Conservation (phyloP, 2,113 vertebrate genomes). For the Planiliza haematocheilus region DNA sequence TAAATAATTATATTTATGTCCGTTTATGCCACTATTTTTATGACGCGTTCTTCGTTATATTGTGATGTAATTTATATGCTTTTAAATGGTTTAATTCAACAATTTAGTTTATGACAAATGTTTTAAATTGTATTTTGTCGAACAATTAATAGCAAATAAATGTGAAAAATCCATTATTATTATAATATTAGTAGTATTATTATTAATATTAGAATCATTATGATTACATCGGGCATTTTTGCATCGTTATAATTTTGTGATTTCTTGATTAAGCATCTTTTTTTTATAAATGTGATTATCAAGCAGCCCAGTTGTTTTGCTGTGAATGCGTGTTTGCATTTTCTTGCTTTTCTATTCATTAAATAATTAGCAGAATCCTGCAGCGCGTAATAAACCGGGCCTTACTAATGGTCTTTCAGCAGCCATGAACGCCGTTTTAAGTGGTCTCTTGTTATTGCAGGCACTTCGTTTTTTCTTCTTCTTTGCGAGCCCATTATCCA, state of each 20-base stretch:
- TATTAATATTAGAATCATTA: not conserved
- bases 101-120: not conserved
- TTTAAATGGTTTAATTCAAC: not conserved
- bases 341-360: slow-evolving; percentile 24
- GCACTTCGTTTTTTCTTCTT: slow-evolving; percentile 18
- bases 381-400: slow-evolving; percentile 35
- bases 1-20: no score
- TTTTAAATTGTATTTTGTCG: not conserved
- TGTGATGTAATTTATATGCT: no score
- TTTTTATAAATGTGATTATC: not conserved
- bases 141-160: not conserved
- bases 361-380: slow-evolving; percentile 38
- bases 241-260: not conserved
- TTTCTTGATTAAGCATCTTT: not conserved
- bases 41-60: no score
- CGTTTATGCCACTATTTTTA: no score
- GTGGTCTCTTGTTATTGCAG: slow-evolving; percentile 34
- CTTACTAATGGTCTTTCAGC: slow-evolving; percentile 47
- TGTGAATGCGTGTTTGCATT: not conserved
- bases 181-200: not conserved
- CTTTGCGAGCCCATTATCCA: slow-evolving; percentile 41
- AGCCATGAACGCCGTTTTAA: slow-evolving; percentile 38
- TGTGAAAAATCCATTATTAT: no score
- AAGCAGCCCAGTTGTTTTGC: not conserved
- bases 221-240: slow-evolving; percentile 6